Percentiles rank a stretch among this genome's conserved stretches.
Conservation (phyloP, 2,113 vertebrate species). For the Perognathus longimembris region DNA sequence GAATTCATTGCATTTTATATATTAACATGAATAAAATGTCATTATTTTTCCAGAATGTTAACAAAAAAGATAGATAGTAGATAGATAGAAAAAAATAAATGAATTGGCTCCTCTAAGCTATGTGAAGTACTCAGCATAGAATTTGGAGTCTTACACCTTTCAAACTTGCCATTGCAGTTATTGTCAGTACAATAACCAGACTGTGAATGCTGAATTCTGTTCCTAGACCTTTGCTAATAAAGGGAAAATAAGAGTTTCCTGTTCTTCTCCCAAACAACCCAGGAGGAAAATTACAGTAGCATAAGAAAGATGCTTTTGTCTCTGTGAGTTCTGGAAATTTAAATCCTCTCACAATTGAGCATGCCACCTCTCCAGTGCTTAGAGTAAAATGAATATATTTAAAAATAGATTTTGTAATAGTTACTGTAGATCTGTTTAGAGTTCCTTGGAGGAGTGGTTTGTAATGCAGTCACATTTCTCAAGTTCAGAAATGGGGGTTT, state of each 20-base stretch:
- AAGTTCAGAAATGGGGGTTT: not conserved
- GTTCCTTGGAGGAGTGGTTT: not conserved
- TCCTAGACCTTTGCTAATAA: not conserved
- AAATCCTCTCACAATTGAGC: constrained; percentile 13
- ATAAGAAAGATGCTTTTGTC: not conserved
- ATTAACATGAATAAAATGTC: too few species aligned
- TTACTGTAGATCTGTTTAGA: not conserved
- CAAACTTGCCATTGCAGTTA: not conserved
- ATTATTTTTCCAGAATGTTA: too few species aligned
- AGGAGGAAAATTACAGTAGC: not conserved
- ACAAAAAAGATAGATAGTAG: too few species aligned
- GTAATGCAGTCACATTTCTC: not conserved
- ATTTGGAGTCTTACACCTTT: not conserved
- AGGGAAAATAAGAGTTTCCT: not conserved
- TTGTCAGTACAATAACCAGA: not conserved
- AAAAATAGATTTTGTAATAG: constrained; percentile 21
- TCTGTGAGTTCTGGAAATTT: constrained; percentile 11
- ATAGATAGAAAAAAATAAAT: not conserved
- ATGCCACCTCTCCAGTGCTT: not conserved
- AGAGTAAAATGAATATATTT: not conserved
- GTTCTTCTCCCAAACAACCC: not conserved
- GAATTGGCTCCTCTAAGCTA: not conserved
- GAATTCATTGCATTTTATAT: too few species aligned
- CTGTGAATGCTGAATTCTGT: not conserved
- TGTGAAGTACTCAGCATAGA: not conserved